Evolutionary conservation across 2,797 vertebrate genomes (phyloP).

Genomic region (Cyclura pinguis): DNA sequence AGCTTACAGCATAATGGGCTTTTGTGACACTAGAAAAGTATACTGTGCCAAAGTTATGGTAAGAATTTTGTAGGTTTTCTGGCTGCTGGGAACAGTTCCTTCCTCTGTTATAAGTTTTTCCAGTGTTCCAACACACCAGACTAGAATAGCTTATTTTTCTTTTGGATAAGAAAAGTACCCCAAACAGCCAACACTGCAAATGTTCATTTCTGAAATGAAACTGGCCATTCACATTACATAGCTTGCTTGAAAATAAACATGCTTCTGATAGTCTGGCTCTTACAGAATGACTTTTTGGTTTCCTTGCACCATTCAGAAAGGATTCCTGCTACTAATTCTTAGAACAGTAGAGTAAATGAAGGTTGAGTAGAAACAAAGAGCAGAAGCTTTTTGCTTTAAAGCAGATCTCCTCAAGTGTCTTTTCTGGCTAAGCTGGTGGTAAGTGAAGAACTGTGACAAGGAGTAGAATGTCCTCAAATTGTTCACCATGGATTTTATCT

Average conservation of each 20-base stretch:
- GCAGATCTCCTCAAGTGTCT: not conserved
- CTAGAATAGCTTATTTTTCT: constrained; percentile 50
- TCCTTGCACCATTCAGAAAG: constrained; percentile 58
- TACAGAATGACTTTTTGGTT: constrained; percentile 51
- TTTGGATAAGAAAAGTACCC: not conserved
- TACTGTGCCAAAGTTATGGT: constrained; percentile 74
- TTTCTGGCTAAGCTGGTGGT: not conserved
- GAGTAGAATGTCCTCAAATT: not conserved
- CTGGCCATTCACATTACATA: not conserved
- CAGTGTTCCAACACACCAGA: constrained; percentile 55
- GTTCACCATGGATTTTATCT: not conserved
- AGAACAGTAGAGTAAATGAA: not conserved
- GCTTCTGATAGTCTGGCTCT: constrained; percentile 60
- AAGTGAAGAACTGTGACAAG: not conserved
- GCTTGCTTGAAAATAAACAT: constrained; percentile 64
- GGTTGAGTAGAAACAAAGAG: not conserved
- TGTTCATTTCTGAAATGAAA: constrained; percentile 69
- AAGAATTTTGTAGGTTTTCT: constrained; percentile 78
- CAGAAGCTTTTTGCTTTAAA: not conserved
- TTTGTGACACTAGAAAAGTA: constrained; percentile 72
- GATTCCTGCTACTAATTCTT: not conserved
- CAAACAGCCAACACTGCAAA: constrained; percentile 66
- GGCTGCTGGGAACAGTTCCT: constrained; percentile 71
- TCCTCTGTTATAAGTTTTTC: constrained; percentile 70
- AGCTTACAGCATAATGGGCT: constrained; percentile 11